A percentile compares a stretch with the other conserved stretches of the same genome.
Conservation (phyloP, 2,113 vertebrate genomes). For the Rynchops niger region DNA sequence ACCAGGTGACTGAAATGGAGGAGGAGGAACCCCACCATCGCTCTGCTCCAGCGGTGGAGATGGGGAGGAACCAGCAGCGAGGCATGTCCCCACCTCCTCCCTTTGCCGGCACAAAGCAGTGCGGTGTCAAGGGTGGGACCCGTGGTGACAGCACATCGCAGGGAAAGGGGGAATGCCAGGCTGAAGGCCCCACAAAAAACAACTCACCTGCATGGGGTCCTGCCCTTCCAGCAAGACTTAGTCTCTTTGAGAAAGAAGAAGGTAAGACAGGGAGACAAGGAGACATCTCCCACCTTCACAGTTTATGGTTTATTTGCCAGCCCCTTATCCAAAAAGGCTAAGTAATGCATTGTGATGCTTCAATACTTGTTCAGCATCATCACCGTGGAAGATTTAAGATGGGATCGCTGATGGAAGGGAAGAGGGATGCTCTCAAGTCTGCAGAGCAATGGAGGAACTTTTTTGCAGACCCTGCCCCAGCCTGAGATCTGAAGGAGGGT, state of each 20-base stretch:
- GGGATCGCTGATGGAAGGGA: background rate
- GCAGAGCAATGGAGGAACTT: background rate
- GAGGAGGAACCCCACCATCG: background rate
- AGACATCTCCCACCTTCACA: background rate
- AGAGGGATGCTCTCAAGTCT: background rate
- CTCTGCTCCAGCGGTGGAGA: accelerated
- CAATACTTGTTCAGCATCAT: background rate
- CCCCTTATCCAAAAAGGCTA: background rate
- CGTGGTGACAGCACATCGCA: accelerated
- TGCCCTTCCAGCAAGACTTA: background rate
- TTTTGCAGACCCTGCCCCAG: background rate
- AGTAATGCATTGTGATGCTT: background rate
- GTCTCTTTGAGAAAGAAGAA: background rate
- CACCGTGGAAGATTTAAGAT: background rate
- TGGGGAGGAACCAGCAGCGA: background rate
- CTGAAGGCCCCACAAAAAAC: background rate
- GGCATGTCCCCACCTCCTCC: background rate
- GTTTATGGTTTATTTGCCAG: background rate
- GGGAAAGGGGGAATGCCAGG: no score
- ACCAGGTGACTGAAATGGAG: background rate
- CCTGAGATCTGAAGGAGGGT: background rate
- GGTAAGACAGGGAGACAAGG: background rate
- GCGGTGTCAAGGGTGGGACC: background rate
- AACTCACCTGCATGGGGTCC: background rate
- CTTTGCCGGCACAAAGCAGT: accelerated